phyloP scores from a whole-genome alignment of 2,888 invertebrate species.

The Sicus ferrugineus region DNA sequence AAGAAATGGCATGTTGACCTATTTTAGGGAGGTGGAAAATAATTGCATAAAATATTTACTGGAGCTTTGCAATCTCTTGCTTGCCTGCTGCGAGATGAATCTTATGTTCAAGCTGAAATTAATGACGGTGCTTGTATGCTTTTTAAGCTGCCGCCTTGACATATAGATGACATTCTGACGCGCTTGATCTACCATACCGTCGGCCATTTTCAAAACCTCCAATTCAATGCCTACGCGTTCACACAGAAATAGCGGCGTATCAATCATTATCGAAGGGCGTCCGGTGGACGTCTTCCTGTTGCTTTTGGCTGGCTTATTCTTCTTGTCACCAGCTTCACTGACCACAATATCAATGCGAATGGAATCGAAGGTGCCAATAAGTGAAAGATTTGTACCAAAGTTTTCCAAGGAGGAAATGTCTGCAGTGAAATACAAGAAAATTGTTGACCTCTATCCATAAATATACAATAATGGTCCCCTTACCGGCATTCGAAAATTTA shows the following conservation, averaged over 20 bases:
- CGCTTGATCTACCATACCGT: constrained; percentile 87
- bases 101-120: constrained; percentile 89
- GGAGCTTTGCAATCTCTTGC: constrained; percentile 2
- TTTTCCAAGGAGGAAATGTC: constrained; percentile 82
- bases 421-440: constrained; percentile 13
- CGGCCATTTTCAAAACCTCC: constrained; percentile 88
- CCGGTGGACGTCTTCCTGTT: constrained; percentile 47
- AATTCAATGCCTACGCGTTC: constrained; percentile 90
- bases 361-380: constrained; percentile 84
- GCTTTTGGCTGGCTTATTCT: constrained; percentile 64
- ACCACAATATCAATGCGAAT: constrained; percentile 95
- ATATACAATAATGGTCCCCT: too few species aligned
- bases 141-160: constrained; percentile 85
- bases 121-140: constrained; percentile 89
- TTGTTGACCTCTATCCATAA: background rate
- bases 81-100: constrained; percentile 89
- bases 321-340: constrained; percentile 77
- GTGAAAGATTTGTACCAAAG: constrained; percentile 84
- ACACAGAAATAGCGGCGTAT: constrained; percentile 86
- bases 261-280: constrained; percentile 55
- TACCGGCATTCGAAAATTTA: constrained; percentile 60
- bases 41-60: background rate
- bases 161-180: constrained; percentile 86
- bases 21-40: constrained; percentile 21
- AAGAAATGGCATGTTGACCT: constrained; percentile 93